These are phyloP conservation scores for Maniola jurtina DNA, from an alignment of 1,140 invertebrate genomes.

Conservation along the genomic window DNA sequence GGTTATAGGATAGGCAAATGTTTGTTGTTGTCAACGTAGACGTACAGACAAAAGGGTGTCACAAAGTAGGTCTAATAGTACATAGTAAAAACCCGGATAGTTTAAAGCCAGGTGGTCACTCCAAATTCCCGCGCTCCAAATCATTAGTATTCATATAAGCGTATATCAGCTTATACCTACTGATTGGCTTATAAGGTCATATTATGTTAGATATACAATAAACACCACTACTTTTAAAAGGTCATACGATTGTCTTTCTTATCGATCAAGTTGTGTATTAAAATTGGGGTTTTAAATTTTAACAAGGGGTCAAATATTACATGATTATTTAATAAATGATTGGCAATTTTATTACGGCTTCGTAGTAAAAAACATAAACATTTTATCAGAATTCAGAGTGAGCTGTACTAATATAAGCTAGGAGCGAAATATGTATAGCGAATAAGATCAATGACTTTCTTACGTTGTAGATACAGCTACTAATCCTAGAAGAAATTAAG, in stretches of 20 bases:
- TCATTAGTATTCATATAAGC: slow-evolving; percentile 29
- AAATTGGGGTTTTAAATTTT: not conserved
- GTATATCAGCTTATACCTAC: slow-evolving; percentile 17
- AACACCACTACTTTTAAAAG: not conserved
- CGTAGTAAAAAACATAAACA: no score
- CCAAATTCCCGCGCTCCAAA: slow-evolving; percentile 18
- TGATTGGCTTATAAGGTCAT: slow-evolving; percentile 23
- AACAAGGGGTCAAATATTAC: not conserved
- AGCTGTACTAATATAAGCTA: no score
- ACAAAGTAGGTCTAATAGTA: not conserved
- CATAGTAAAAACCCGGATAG: slow-evolving; percentile 11
- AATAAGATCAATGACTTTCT: no score
- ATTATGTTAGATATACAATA: slow-evolving; percentile 17
- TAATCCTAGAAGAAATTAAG: no score
- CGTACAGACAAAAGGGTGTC: not conserved
- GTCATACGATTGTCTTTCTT: not conserved
- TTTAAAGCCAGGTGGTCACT: slow-evolving; percentile 17
- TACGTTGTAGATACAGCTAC: no score
- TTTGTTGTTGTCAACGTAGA: not conserved
- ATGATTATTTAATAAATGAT: not conserved
- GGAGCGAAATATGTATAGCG: no score
- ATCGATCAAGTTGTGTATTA: not conserved
- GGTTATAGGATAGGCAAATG: no score
- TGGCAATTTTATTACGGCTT: no score
- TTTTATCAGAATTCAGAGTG: no score